Evolutionary conservation across 2,888 invertebrate genomes (phyloP).

Genomic region (Punctoribates punctum): DNA sequence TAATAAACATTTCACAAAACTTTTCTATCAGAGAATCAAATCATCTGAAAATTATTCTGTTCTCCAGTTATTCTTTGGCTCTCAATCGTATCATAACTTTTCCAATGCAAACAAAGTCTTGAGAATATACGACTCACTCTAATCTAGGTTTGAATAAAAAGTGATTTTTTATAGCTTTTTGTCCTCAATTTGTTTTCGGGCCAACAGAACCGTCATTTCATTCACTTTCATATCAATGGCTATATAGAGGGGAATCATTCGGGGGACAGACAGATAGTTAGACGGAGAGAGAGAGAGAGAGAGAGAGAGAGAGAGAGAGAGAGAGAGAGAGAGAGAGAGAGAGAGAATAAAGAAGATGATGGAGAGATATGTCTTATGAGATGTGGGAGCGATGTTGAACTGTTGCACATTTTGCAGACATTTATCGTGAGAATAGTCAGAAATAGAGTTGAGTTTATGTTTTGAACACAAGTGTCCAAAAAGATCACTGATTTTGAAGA

Average conservation of each 20-base stretch:
- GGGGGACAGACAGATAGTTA: background rate
- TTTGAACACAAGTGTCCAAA: conserved; percentile 30
- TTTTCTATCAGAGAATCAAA: background rate
- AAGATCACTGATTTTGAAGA: background rate
- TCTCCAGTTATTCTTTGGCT: background rate
- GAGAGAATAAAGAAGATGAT: background rate
- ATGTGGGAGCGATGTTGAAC: no score
- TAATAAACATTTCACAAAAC: conserved; percentile 4
- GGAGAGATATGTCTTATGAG: background rate
- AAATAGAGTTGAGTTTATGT: background rate
- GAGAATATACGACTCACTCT: background rate
- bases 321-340: background rate
- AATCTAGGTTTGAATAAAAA: conserved; percentile 11
- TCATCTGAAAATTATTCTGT: no score
- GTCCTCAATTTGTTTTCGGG: conserved; percentile 23
- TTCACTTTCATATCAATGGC: background rate
- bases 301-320: background rate
- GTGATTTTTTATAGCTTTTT: conserved; percentile 8
- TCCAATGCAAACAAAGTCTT: background rate
- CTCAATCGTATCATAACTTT: background rate
- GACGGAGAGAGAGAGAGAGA: background rate
- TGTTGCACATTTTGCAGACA: background rate
- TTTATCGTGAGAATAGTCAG: background rate
- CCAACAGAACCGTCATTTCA: background rate
- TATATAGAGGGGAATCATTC: background rate